Evolutionary conservation across 1,140 invertebrate genomes (phyloP).

Genomic region (Eriocheir sinensis): DNA sequence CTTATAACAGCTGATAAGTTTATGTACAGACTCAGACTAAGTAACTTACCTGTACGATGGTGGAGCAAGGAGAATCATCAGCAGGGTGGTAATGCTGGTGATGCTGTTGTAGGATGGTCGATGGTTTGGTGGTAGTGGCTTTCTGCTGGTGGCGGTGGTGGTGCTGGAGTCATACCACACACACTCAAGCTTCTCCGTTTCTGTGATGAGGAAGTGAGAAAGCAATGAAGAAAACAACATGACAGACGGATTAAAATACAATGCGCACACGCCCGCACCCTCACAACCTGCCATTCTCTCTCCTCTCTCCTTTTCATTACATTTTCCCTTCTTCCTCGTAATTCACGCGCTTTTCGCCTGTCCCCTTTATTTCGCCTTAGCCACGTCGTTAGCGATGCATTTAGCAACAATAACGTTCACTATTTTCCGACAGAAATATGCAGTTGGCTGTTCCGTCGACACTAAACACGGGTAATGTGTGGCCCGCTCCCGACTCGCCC

Average conservation of each 20-base stretch:
- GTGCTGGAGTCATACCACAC: too few species aligned
- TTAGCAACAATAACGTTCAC: conserved; percentile 24
- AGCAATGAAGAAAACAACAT: background rate
- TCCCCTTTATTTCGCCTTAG: conserved; percentile 4
- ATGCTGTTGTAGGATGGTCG: too few species aligned
- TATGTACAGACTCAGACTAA: too few species aligned
- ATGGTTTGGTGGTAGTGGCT: too few species aligned
- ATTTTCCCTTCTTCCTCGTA: background rate
- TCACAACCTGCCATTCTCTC: conserved; percentile 1
- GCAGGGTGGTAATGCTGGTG: too few species aligned
- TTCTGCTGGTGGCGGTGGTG: too few species aligned
- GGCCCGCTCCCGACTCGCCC: background rate
- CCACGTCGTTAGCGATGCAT: conserved; percentile 20
- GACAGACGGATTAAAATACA: background rate
- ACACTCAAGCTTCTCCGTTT: too few species aligned
- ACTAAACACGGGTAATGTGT: conserved; percentile 5
- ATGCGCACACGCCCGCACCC: background rate
- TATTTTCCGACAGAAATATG: background rate
- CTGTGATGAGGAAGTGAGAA: background rate
- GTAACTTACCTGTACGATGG: too few species aligned
- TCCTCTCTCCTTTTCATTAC: background rate
- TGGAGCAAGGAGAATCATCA: too few species aligned
- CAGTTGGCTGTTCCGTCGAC: background rate
- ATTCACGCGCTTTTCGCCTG: background rate
- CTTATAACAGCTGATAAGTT: too few species aligned